Percentiles rank a stretch among this genome's conserved stretches.
Conservation (phyloP, 2,113 vertebrate genomes). For the Piprites chloris region DNA sequence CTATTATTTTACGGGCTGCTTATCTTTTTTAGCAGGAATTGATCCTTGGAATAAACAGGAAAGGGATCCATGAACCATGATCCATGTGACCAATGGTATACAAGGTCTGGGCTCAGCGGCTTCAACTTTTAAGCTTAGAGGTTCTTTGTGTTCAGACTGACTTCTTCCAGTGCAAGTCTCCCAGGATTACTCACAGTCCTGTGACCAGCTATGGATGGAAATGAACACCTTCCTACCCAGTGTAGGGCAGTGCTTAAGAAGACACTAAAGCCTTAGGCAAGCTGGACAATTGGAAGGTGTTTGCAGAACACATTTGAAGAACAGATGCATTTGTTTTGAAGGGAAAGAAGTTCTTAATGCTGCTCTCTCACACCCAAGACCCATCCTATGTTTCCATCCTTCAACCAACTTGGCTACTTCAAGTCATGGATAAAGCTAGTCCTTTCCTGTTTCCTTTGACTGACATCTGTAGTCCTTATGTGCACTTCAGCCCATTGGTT, state of each 20-base stretch:
- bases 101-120: background rate
- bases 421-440: background rate
- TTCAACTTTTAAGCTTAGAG: background rate
- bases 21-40: background rate
- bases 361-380: background rate
- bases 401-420: background rate
- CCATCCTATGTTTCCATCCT: background rate
- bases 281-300: background rate
- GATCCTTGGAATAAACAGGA: background rate
- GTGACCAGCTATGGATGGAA: background rate
- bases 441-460: background rate
- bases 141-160: fast-evolving
- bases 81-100: background rate
- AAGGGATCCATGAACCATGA: background rate
- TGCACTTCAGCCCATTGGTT: background rate
- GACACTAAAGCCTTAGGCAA: background rate
- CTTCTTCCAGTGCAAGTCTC: background rate
- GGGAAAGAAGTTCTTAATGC: background rate
- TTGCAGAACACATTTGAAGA: background rate
- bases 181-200: background rate
- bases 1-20: background rate
- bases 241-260: background rate
- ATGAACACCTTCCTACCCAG: background rate
- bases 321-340: background rate
- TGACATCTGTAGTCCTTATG: background rate